phyloP scores from a whole-genome alignment of 2,113 vertebrate species.

The Athene noctua region DNA sequence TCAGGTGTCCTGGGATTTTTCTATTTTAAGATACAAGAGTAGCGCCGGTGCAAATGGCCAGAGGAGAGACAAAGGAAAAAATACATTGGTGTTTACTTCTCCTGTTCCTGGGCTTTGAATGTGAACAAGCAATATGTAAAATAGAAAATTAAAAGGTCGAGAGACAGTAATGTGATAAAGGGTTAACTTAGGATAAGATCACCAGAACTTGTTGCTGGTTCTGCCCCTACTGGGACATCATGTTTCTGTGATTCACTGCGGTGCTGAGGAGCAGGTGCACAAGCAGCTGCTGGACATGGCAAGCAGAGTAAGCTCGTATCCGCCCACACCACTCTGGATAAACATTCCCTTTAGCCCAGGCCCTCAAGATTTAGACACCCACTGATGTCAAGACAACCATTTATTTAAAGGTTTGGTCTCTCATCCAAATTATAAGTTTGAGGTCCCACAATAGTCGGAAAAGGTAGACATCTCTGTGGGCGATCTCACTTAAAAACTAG shows the following conservation, averaged over 20 bases:
- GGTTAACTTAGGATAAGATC: neutral
- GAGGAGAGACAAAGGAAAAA: neutral
- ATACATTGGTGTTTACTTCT: neutral
- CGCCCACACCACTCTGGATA: fast-evolving
- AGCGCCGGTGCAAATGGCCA: neutral
- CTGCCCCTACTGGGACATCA: neutral
- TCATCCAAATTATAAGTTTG: neutral
- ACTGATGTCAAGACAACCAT: neutral
- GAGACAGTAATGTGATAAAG: neutral
- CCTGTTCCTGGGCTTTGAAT: neutral
- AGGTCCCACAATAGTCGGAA: neutral
- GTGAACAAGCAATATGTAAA: neutral
- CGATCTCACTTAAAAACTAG: neutral
- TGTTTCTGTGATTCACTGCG: neutral
- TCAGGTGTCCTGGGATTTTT: neutral
- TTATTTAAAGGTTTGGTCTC: neutral
- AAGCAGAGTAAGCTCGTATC: neutral
- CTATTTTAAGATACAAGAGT: neutral
- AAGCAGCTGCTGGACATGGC: neutral
- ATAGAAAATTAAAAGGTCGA: neutral
- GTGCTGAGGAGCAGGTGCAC: neutral
- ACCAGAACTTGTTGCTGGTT: neutral
- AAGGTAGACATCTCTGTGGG: neutral
- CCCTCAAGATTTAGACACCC: neutral
- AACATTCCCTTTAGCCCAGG: neutral